phyloP scores from a whole-genome alignment of 1,140 invertebrate genomes.

The Aporrectodea caliginosa region DNA sequence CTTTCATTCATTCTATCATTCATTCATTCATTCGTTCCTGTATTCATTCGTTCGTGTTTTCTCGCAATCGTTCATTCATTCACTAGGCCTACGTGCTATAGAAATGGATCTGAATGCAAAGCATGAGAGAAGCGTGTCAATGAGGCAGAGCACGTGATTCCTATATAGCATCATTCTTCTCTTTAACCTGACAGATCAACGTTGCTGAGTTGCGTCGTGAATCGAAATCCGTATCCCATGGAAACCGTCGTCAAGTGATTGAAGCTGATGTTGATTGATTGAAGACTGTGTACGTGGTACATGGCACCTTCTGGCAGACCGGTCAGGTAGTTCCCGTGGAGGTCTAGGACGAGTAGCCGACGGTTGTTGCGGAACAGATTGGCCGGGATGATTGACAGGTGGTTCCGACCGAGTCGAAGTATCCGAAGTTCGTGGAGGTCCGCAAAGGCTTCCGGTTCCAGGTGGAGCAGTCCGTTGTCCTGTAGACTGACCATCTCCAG shows the following conservation, averaged over 20 bases:
- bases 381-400: slow-evolving; percentile 35
- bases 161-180: not conserved
- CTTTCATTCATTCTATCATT: too few relatives aligned
- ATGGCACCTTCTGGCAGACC: slow-evolving; percentile 30
- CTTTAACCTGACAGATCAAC: slow-evolving; percentile 22
- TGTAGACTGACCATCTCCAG: slow-evolving; percentile 42
- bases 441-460: slow-evolving; percentile 28
- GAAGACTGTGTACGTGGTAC: slow-evolving; percentile 35
- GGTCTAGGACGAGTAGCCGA: slow-evolving; percentile 22
- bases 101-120: not conserved
- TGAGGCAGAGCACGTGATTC: not conserved
- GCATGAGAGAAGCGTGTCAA: not conserved
- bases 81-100: not conserved
- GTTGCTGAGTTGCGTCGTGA: slow-evolving; percentile 25
- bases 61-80: too few relatives aligned
- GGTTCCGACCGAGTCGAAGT: slow-evolving; percentile 39
- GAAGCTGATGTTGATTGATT: slow-evolving; percentile 41
- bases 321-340: slow-evolving; percentile 33
- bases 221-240: slow-evolving; percentile 41
- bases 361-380: slow-evolving; percentile 22
- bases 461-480: slow-evolving; percentile 31
- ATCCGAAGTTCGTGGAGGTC: slow-evolving; percentile 38
- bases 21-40: too few relatives aligned
- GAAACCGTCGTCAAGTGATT: slow-evolving; percentile 38
- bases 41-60: too few relatives aligned